A percentile compares a stretch with the other conserved stretches of the same genome.
Conservation (phyloP, 2,113 vertebrate species). For the Mixornis gularis region DNA sequence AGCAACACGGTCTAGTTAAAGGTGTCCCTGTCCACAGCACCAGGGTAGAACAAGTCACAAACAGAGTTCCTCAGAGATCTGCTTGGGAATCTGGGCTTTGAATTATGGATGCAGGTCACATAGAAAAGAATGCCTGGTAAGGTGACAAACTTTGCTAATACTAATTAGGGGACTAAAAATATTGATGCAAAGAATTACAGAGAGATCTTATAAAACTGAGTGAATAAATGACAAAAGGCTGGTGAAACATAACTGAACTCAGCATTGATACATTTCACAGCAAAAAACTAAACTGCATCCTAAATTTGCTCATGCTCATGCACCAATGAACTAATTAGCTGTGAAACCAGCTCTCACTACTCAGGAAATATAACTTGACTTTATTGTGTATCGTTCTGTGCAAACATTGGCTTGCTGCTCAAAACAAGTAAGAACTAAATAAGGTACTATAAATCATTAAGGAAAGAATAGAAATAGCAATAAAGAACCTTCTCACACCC, state of each 20-base stretch:
- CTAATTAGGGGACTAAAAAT: neutral
- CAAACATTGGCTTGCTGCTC: neutral
- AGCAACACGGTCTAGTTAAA: neutral
- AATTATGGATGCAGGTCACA: neutral
- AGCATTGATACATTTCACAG: neutral
- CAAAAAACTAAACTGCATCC: neutral
- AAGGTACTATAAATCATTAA: neutral
- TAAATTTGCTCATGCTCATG: neutral
- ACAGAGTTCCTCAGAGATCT: neutral
- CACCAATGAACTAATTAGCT: neutral
- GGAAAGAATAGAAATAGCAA: neutral
- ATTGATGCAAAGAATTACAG: neutral
- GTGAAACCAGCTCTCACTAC: neutral
- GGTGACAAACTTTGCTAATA: neutral
- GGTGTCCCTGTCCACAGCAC: neutral
- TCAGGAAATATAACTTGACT: neutral
- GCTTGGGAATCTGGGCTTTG: neutral
- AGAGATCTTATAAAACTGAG: neutral
- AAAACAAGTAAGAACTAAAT: neutral
- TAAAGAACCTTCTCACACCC: neutral
- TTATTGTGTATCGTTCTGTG: neutral
- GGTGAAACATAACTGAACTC: neutral
- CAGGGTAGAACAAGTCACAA: neutral
- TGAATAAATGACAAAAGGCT: neutral
- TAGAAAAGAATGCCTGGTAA: neutral